Conservation (phyloP, 2,113 vertebrate genomes). For the Trogon melanurus region DNA sequence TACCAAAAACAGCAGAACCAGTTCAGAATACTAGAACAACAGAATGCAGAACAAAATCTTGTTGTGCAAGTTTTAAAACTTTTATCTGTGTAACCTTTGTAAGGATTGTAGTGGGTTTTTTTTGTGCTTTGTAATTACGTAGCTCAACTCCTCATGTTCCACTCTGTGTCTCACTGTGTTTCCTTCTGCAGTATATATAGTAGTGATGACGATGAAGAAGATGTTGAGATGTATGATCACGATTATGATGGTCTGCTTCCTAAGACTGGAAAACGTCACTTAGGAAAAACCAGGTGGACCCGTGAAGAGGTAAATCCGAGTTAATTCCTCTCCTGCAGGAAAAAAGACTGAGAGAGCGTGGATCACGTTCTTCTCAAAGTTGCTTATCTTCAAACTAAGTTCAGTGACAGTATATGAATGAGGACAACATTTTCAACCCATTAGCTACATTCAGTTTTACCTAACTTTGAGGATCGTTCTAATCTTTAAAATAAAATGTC, state of each 20-base stretch:
- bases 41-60: slow-evolving; percentile 79
- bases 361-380: background rate
- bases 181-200: slow-evolving; percentile 91
- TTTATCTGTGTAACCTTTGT: slow-evolving; percentile 76
- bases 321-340: background rate
- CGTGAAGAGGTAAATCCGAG: slow-evolving; percentile 89
- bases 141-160: slow-evolving; percentile 39
- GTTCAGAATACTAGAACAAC: slow-evolving; percentile 86
- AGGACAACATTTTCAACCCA: background rate
- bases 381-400: background rate
- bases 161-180: slow-evolving; percentile 26
- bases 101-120: slow-evolving; percentile 8
- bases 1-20: slow-evolving; percentile 98
- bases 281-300: slow-evolving; percentile 98
- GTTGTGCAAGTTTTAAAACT: slow-evolving; percentile 90
- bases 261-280: slow-evolving; percentile 92
- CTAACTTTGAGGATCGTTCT: background rate
- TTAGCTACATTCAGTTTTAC: background rate
- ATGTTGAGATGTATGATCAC: slow-evolving; percentile 95
- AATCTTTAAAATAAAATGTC: background rate
- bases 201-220: slow-evolving; percentile 97
- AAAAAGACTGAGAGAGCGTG: background rate
- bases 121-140: slow-evolving; percentile 62
- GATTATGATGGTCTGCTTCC: slow-evolving; percentile 93
- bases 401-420: background rate